Base-by-base conservation (phyloP, 1,140 invertebrate species). In the Himalopsyche phryganea region DNA sequence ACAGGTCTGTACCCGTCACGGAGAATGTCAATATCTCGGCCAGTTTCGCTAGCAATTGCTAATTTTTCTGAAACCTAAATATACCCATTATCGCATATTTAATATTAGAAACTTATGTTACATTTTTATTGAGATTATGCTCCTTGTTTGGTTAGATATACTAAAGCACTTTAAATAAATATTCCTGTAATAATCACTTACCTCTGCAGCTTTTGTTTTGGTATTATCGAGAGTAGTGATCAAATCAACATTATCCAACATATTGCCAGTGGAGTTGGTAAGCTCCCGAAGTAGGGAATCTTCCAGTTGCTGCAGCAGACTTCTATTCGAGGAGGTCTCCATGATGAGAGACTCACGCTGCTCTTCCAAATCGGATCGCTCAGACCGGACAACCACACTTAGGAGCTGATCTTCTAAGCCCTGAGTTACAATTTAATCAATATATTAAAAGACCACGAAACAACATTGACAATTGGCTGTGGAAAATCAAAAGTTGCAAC, bases 331-430 rank as follows among this genome's bases (percentile, higher is more conserved):
- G 65, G 86, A 90, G 0, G 89, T 94, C 72, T 94, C 90, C n/a
- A 83, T 78, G 38, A 94, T 91, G 0, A 96, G 75, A 3, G 74
- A 79, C 70, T 95, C 90, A 32, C 91, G 78, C 68, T 93, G 88
- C 62, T 93, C 88, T 73, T 95, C 92, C 6, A 96, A 75, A 71
- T 94, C 92, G 0, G 90, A 77, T 15, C 90, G 73, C 67, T 94
- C 92, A 51, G 85, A 87, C 65, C 87, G 81, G 0, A 94, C 91
- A 0, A 95, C 91, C 0, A 94, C 89, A 61, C 89, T 88, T 0
- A 96, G 72, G 0, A 96, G 74, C 70, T 95, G 92, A 69, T 94
- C 91, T 77, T 95, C 92, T 36, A 96, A 71, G 44, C 91, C 91
- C 86, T 89, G 50, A 13, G 45, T 45, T 53, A 51, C 46, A 50